These are phyloP conservation scores for Diplolepis rosae DNA, from an alignment of 2,888 invertebrate genomes.

Conservation along the genomic window DNA sequence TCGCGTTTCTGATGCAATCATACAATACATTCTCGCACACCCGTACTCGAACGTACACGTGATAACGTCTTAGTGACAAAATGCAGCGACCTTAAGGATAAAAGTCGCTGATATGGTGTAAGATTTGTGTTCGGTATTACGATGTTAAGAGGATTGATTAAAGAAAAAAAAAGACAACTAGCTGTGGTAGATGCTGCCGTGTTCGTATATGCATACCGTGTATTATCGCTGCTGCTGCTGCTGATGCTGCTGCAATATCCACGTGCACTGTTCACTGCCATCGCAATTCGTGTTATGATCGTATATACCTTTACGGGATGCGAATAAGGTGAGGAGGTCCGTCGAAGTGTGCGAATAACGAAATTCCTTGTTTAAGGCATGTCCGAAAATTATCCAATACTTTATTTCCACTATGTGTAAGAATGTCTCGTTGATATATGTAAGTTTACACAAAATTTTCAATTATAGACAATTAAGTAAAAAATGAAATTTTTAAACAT, in stretches of 20 bases:
- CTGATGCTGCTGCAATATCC: constrained; percentile 70
- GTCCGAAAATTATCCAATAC: not conserved
- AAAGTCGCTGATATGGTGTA: constrained; percentile 35
- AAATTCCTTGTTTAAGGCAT: not conserved
- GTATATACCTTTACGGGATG: constrained; percentile 62
- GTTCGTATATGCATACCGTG: constrained; percentile 68
- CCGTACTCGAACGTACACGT: constrained; percentile 49
- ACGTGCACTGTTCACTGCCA: constrained; percentile 74
- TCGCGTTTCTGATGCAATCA: constrained; percentile 44
- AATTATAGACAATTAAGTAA: constrained; percentile 13
- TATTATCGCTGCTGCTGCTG: constrained; percentile 63
- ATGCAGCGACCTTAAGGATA: constrained; percentile 36
- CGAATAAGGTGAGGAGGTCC: constrained; percentile 54
- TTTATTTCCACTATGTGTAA: not conserved
- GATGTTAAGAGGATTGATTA: constrained; percentile 38
- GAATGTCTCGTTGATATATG: not conserved
- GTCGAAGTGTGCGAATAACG: constrained; percentile 52
- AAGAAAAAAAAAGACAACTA: constrained; percentile 53
- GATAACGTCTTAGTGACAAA: constrained; percentile 33
- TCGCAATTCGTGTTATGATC: constrained; percentile 72
- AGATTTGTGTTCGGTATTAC: constrained; percentile 36
- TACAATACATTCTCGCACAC: constrained; percentile 44
- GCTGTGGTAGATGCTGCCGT: constrained; percentile 70
- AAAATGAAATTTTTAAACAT: constrained; percentile 12
- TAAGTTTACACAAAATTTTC: constrained; percentile 3